Evolutionary conservation across 2,888 invertebrate species (phyloP), one percentile per base, ranked within the genome.

Genomic region (Oasisia sp.): DNA sequence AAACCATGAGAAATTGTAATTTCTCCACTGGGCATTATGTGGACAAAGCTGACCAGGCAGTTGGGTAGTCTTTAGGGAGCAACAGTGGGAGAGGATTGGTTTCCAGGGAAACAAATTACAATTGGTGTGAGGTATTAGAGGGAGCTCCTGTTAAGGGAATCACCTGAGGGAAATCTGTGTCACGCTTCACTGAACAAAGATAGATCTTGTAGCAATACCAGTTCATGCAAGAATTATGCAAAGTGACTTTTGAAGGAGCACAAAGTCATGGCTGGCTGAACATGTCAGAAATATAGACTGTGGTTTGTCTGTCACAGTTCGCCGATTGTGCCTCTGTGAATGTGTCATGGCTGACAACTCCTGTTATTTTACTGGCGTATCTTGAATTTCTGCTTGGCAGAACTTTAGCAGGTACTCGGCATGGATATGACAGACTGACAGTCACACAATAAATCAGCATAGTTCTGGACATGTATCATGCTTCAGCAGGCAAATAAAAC

Each of bases 1-100:
- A 27, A 74, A 74, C 74, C 74, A 74, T 74, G 74, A 74, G 74
- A 74, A 74, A 74, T 74, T 74, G 74, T 74, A 74, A 74, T 74
- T 74, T 74, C 74, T 74, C 74, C 19, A 74, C 74, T 3, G 19
- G 74, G 74, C n/a, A 74, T 74, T 74, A 38, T 27, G n/a, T 74
- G 74, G 74, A 74, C 19, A 74, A 27, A 74, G 74, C 19, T 7
- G 74, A 74, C 74, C 74, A 74, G 27, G 27, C 74, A 74, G 27
- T 7, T 74, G 74, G 74, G 2, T 27, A 19, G 74, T 74, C 27
- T 74, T 19, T 74, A n/a, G 74, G 74, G 74, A 74, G 74, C 27
- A 27, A 27, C 74, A 74, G 14, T 74, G n/a, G n/a, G 74, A 74
- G n/a, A 74, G 74, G 74, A 27, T 7, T 74, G 74, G 74, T 74